A percentile compares a stretch with the other conserved stretches of the same genome.
phyloP scores from a whole-genome alignment of 2,113 vertebrate genomes.

The Pandion haliaetus region DNA sequence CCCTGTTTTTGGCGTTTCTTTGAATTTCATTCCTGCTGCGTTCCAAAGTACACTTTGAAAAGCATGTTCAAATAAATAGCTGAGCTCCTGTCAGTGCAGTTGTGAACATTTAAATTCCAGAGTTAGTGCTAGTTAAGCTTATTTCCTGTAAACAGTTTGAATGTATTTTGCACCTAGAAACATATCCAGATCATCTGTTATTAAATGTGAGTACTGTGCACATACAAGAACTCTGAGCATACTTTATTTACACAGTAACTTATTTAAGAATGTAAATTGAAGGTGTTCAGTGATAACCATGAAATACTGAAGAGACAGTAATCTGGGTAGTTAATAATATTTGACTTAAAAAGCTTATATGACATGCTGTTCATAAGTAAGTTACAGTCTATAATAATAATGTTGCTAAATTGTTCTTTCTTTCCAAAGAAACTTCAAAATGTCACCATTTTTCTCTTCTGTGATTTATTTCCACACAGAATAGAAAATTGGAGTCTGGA shows the following conservation, averaged over 20 bases:
- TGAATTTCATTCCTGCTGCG: conserved; percentile 57
- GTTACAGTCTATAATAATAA: not conserved
- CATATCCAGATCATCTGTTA: conserved; percentile 50
- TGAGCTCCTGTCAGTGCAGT: conserved; percentile 40
- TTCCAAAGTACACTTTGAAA: conserved; percentile 59
- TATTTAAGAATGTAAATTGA: conserved; percentile 60
- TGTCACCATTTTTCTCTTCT: not conserved
- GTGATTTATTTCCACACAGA: not conserved
- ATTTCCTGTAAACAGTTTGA: conserved; percentile 44
- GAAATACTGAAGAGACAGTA: not conserved
- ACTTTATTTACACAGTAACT: conserved; percentile 67
- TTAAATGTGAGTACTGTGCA: conserved; percentile 71
- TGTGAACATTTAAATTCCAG: conserved; percentile 62
- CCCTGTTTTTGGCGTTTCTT: conserved; percentile 66
- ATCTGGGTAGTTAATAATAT: not conserved
- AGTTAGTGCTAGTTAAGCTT: conserved; percentile 42
- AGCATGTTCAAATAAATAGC: conserved; percentile 69
- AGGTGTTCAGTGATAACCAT: conserved; percentile 25
- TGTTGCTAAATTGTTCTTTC: not conserved
- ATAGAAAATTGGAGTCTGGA: not conserved
- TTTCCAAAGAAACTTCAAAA: not conserved
- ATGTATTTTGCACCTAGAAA: conserved; percentile 63
- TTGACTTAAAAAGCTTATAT: conserved; percentile 2
- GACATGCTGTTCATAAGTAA: not conserved
- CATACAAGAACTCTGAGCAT: conserved; percentile 17